phyloP scores from a whole-genome alignment of 2,797 vertebrate genomes.

The Bovichtus variegatus region DNA sequence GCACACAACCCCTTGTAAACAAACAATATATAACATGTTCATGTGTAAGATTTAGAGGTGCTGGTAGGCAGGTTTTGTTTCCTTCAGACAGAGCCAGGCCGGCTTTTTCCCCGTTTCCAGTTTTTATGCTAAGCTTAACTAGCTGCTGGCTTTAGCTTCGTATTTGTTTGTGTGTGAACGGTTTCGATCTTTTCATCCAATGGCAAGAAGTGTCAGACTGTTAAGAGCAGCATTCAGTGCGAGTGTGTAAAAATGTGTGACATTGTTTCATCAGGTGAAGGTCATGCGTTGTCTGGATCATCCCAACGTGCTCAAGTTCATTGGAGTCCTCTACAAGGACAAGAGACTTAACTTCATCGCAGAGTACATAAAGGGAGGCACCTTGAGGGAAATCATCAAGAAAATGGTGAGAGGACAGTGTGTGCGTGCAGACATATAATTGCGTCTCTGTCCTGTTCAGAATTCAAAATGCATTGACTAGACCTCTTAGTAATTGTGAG shows the following conservation, averaged over 20 bases:
- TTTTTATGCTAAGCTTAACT: neutral
- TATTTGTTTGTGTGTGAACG: neutral
- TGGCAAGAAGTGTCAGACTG: neutral
- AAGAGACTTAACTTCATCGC: conserved; percentile 98
- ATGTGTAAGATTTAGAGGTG: neutral
- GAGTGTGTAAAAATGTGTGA: conserved; percentile 2
- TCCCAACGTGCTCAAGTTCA: conserved; percentile 96
- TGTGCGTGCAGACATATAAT: neutral
- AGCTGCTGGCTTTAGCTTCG: neutral
- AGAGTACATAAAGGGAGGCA: conserved; percentile 97
- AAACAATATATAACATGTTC: too few species aligned
- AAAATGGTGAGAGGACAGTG: conserved; percentile 90
- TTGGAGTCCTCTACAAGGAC: conserved; percentile 98
- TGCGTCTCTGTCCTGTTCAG: neutral
- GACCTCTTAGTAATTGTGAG: neutral
- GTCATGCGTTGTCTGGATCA: conserved; percentile 98
- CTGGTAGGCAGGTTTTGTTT: too few species aligned
- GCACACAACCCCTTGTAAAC: neutral
- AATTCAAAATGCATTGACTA: neutral
- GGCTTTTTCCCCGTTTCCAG: neutral
- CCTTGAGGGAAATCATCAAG: conserved; percentile 94
- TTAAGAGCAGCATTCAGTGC: neutral
- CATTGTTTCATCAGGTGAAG: conserved; percentile 88
- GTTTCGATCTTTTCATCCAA: neutral
- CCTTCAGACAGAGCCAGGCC: neutral